Evolutionary conservation across 2,888 invertebrate genomes (phyloP).

Genomic region (Cecidostiba fungosa): DNA sequence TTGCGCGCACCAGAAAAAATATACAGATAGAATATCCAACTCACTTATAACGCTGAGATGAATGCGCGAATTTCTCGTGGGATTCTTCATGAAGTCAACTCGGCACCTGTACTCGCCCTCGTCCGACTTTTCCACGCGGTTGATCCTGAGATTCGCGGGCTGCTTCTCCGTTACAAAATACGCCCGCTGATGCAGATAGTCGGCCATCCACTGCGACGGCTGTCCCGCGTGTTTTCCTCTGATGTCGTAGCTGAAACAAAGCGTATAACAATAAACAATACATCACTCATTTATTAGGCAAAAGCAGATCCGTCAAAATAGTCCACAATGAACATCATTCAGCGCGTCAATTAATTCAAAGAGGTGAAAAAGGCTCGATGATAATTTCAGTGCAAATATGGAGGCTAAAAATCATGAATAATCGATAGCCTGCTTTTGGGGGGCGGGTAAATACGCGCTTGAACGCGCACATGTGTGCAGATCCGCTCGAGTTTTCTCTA

Average conservation of each 20-base stretch:
- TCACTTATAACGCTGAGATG: slow-evolving; percentile 89
- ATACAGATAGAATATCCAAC: slow-evolving; percentile 72
- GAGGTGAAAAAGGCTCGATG: too few relatives aligned
- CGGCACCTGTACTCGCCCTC: slow-evolving; percentile 90
- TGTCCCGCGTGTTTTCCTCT: slow-evolving; percentile 83
- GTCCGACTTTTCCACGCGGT: slow-evolving; percentile 85
- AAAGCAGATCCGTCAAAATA: too few relatives aligned
- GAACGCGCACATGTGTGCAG: too few relatives aligned
- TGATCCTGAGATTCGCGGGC: slow-evolving; percentile 86
- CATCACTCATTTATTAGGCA: too few relatives aligned
- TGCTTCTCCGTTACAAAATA: slow-evolving; percentile 86
- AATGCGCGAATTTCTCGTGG: slow-evolving; percentile 89
- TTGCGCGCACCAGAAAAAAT: too few relatives aligned
- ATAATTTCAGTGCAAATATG: too few relatives aligned
- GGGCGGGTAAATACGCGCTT: too few relatives aligned
- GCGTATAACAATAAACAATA: too few relatives aligned
- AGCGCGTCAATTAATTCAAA: too few relatives aligned
- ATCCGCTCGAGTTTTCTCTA: not conserved
- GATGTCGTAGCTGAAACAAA: slow-evolving; percentile 86
- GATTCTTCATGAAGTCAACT: slow-evolving; percentile 90
- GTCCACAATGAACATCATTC: too few relatives aligned
- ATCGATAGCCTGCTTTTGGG: too few relatives aligned
- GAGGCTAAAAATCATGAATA: too few relatives aligned
- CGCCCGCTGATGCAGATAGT: slow-evolving; percentile 85
- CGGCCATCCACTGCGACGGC: slow-evolving; percentile 88